Percentiles rank a stretch among this genome's conserved stretches.
Conservation (phyloP, 1,140 invertebrate genomes). For the Nephila pilipes region DNA sequence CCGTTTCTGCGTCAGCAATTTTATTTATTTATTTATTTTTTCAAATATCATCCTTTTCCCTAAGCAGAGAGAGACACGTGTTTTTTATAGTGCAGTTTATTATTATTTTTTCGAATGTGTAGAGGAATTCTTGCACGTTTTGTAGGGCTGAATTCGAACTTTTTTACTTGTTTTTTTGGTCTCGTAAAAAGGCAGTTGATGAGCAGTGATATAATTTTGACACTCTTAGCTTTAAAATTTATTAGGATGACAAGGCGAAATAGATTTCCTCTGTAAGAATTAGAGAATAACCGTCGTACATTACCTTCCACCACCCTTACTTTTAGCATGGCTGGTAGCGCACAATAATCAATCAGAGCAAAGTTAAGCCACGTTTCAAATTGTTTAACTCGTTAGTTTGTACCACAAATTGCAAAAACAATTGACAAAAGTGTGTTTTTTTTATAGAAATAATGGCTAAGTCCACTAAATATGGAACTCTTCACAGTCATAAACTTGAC, state of each 20-base stretch:
- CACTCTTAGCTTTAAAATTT: not conserved
- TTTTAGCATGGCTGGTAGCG: too few species aligned
- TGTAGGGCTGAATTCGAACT: not conserved
- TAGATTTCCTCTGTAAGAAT: not conserved
- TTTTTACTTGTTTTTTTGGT: not conserved
- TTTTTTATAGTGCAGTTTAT: not conserved
- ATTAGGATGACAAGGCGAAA: not conserved
- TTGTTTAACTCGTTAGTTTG: too few species aligned
- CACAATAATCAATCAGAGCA: too few species aligned
- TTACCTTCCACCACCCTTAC: too few species aligned
- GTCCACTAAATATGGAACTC: too few species aligned
- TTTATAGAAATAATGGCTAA: too few species aligned
- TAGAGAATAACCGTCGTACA: too few species aligned
- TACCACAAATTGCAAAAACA: too few species aligned
- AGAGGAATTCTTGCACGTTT: not conserved
- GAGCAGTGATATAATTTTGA: slow-evolving; percentile 1
- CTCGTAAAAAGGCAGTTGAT: not conserved
- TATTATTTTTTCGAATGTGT: not conserved
- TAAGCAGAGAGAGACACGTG: not conserved
- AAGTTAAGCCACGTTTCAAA: too few species aligned
- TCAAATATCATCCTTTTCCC: not conserved
- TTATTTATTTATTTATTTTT: not conserved
- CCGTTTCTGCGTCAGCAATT: slow-evolving; percentile 38
- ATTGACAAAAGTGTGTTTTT: too few species aligned
- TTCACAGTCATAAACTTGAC: too few species aligned